A percentile compares a stretch with the other conserved stretches of the same genome.
Conservation (phyloP, 2,888 invertebrate species). For the Volucella bombylans region DNA sequence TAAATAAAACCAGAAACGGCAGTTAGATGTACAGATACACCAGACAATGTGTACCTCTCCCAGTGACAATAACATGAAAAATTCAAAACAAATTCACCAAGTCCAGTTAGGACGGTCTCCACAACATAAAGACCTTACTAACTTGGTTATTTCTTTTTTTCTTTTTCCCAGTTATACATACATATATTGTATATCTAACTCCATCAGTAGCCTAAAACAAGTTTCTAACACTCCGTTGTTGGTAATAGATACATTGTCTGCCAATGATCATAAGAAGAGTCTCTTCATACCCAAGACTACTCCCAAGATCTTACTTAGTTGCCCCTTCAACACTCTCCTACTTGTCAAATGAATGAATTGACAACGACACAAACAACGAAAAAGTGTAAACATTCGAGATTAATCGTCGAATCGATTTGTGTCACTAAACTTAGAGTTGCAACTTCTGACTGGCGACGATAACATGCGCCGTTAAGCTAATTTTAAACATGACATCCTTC, state of each 20-base stretch:
- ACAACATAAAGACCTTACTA: not conserved
- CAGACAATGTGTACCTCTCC: constrained; percentile 16
- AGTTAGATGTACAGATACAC: constrained; percentile 24
- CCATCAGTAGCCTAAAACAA: constrained; percentile 17
- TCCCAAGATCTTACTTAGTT: not conserved
- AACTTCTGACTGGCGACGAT: constrained; percentile 44
- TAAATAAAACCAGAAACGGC: constrained; percentile 35
- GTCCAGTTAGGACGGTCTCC: constrained; percentile 48
- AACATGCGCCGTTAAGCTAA: constrained; percentile 71
- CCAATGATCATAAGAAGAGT: not conserved
- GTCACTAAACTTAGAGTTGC: constrained; percentile 67
- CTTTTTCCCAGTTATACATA: no score
- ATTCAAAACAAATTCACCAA: constrained; percentile 10
- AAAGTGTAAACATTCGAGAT: constrained; percentile 69
- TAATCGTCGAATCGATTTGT: constrained; percentile 66
- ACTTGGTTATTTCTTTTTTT: no score
- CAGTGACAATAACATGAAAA: not conserved
- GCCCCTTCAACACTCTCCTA: no score
- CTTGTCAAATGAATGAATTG: constrained; percentile 38
- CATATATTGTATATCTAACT: constrained; percentile 18
- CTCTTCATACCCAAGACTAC: not conserved
- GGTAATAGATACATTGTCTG: constrained; percentile 28
- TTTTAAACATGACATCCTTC: constrained; percentile 70
- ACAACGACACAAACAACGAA: constrained; percentile 5
- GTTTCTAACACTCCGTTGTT: constrained; percentile 47